phyloP scores from a whole-genome alignment of 2,888 invertebrate species.

The Anagyrus pseudococci region DNA sequence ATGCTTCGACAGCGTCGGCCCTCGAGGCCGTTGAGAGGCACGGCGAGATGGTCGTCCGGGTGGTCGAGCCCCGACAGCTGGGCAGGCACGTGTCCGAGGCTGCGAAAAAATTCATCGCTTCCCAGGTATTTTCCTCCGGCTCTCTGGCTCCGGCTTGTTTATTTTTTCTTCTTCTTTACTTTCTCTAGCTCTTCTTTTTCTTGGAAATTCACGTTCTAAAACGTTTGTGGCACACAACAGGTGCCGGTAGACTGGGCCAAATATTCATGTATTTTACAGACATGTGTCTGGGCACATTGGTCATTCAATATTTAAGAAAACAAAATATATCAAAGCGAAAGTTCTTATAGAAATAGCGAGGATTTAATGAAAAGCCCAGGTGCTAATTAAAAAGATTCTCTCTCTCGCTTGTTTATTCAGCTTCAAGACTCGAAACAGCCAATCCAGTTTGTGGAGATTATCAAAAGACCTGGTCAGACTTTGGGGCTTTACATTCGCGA shows the following conservation, averaged over 20 bases:
- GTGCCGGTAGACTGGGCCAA: not conserved
- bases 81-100: conserved; percentile 86
- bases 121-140: conserved; percentile 73
- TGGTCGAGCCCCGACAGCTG: conserved; percentile 86
- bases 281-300: not conserved
- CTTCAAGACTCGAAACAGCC: conserved; percentile 75
- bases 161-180: not conserved
- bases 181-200: not conserved
- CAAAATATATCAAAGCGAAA: no score
- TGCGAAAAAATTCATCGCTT: conserved; percentile 83
- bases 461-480: conserved; percentile 98
- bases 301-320: no score
- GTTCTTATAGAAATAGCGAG: no score
- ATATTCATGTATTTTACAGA: not conserved
- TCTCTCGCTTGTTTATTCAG: no score
- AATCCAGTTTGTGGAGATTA: conserved; percentile 95
- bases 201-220: not conserved
- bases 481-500: conserved; percentile 97
- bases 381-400: no score
- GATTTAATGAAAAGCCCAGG: no score
- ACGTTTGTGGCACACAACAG: no score
- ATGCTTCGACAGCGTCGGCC: conserved; percentile 90
- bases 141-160: no score
- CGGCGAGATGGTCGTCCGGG: conserved; percentile 94
- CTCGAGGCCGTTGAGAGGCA: conserved; percentile 91